Conservation (phyloP, 2,888 invertebrate genomes). For the Orthosia cruda region DNA sequence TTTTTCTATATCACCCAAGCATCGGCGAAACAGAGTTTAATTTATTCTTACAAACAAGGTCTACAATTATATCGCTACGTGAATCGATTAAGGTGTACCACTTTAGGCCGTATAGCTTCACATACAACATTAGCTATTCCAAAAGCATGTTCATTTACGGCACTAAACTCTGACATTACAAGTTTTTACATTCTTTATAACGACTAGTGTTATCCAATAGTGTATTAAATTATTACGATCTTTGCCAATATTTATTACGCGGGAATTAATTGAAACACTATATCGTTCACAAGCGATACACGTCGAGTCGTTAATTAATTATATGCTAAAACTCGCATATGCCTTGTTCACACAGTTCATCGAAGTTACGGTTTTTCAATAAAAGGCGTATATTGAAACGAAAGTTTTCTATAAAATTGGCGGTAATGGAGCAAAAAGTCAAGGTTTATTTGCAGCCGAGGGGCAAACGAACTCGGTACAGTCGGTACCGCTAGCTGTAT, state of each 20-base stretch:
- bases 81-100: slow-evolving; percentile 63
- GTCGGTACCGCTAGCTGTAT: slow-evolving; percentile 82
- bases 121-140: slow-evolving; percentile 68
- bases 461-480: slow-evolving; percentile 86
- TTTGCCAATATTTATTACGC: slow-evolving; percentile 78
- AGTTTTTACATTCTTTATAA: slow-evolving; percentile 73
- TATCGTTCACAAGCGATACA: slow-evolving; percentile 67
- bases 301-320: slow-evolving; percentile 72
- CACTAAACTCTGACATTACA: slow-evolving; percentile 69
- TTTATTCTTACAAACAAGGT: slow-evolving; percentile 63
- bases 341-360: slow-evolving; percentile 45
- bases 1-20: slow-evolving; percentile 53
- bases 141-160: slow-evolving; percentile 70
- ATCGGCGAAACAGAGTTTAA: slow-evolving; percentile 56
- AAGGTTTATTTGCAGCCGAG: slow-evolving; percentile 75
- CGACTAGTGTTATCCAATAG: slow-evolving; percentile 71
- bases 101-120: slow-evolving; percentile 51
- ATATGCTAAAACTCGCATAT: slow-evolving; percentile 63
- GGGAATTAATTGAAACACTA: slow-evolving; percentile 80
- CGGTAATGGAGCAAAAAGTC: slow-evolving; percentile 73
- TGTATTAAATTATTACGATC: slow-evolving; percentile 78
- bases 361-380: background rate
- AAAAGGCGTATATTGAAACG: slow-evolving; percentile 44
- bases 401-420: slow-evolving; percentile 73
- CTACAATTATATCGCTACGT: slow-evolving; percentile 67